A percentile compares a stretch with the other conserved stretches of the same genome.
Conservation (phyloP, 2,113 vertebrate species). For the Reinhardtius hippoglossoides region DNA sequence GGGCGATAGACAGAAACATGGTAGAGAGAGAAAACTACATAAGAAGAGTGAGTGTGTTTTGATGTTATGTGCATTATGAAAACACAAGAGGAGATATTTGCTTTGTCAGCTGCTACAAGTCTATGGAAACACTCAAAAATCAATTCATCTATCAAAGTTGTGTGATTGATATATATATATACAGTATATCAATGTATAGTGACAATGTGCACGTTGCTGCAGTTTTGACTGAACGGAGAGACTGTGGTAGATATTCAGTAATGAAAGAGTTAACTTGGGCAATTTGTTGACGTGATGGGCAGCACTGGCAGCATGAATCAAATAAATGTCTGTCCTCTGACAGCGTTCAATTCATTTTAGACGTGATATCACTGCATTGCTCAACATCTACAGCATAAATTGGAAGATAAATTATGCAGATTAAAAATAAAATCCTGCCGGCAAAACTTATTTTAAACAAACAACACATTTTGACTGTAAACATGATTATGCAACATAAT, state of each 20-base stretch:
- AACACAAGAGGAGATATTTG: not conserved
- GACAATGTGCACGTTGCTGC: constrained; percentile 23
- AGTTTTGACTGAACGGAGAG: constrained; percentile 15
- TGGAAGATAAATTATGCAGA: constrained; percentile 76
- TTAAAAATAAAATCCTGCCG: constrained; percentile 73
- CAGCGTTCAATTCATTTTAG: constrained; percentile 37
- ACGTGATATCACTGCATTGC: constrained; percentile 25
- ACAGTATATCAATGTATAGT: not conserved
- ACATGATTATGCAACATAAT: constrained; percentile 80
- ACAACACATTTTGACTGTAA: constrained; percentile 80
- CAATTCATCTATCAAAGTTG: not conserved
- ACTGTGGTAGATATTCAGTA: constrained; percentile 2
- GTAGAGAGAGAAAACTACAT: not conserved
- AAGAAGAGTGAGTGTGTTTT: constrained; percentile 11
- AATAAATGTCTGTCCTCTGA: constrained; percentile 39
- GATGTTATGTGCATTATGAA: not conserved
- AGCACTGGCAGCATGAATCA: constrained; percentile 13
- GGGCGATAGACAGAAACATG: constrained; percentile 1
- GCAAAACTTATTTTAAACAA: constrained; percentile 80
- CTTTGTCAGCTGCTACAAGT: constrained; percentile 10
- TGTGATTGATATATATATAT: too few relatives aligned
- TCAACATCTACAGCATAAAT: constrained; percentile 49
- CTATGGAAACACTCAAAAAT: constrained; percentile 17
- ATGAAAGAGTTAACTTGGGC: constrained; percentile 19
- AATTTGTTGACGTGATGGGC: constrained; percentile 39